Evolutionary conservation across 2,113 vertebrate genomes (phyloP).

Genomic region (Lontra canadensis): DNA sequence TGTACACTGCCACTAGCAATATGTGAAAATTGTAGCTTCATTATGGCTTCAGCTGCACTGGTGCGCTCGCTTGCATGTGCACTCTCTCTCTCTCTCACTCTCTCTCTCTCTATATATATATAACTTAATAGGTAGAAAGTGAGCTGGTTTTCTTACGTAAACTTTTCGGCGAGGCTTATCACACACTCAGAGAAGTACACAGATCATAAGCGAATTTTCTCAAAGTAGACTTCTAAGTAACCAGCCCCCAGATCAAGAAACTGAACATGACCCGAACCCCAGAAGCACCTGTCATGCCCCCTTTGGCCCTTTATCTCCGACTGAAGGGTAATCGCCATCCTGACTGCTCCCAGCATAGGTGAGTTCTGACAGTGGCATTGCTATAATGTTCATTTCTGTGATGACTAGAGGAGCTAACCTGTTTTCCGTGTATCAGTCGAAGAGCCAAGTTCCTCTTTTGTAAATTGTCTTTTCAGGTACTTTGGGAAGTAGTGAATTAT

Average conservation of each 20-base stretch:
- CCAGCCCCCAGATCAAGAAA: neutral
- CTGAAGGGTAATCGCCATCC: neutral
- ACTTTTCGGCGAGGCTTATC: neutral
- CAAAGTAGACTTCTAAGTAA: neutral
- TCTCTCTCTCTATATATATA: neutral
- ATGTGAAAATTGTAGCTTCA: neutral
- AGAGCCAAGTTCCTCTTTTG: constrained; percentile 10
- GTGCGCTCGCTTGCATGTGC: too few species aligned
- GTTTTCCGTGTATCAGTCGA: neutral
- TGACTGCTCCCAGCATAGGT: neutral
- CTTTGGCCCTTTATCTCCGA: too few species aligned
- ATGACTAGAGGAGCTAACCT: neutral
- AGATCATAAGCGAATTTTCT: neutral
- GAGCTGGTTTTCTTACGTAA: neutral
- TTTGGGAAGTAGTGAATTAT: constrained; percentile 47
- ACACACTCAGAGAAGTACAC: neutral
- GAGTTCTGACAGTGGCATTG: neutral
- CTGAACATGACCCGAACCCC: neutral
- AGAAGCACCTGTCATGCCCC: neutral
- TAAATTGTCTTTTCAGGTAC: constrained; percentile 15
- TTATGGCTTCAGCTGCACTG: neutral
- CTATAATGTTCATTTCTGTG: neutral
- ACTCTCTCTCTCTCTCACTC: neutral
- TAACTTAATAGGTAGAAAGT: neutral
- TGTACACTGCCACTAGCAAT: neutral